A percentile compares a stretch with the other conserved stretches of the same genome.
Evolutionary conservation across 2,888 invertebrate genomes (phyloP).

Genomic region (Apomyelois bistriatella): DNA sequence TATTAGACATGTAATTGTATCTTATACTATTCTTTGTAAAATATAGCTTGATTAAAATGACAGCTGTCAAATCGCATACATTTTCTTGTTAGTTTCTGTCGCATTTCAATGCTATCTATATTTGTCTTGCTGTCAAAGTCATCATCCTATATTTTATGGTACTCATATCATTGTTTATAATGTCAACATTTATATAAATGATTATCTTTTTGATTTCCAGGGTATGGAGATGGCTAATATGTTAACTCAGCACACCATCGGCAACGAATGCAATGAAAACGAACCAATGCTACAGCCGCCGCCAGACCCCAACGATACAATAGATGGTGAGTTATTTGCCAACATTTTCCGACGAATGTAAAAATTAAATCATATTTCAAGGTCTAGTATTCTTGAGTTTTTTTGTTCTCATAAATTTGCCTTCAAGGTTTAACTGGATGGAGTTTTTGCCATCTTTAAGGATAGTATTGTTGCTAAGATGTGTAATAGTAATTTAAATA

Average conservation of each 20-base stretch:
- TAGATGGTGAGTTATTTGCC: conserved; percentile 83
- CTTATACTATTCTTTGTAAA: no score
- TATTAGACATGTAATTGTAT: no score
- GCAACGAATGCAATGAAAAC: conserved; percentile 80
- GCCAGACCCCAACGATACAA: conserved; percentile 85
- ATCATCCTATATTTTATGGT: no score
- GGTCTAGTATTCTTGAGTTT: background rate
- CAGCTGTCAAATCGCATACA: no score
- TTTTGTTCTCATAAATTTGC: no score
- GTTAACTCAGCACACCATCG: conserved; percentile 81
- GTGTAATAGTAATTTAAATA: background rate
- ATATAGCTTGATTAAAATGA: no score
- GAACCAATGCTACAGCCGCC: conserved; percentile 82
- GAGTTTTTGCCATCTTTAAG: background rate
- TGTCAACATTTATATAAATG: background rate
- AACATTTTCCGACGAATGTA: background rate
- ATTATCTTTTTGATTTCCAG: conserved; percentile 53
- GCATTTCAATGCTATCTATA: no score
- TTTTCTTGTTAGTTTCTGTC: no score
- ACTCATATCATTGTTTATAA: no score
- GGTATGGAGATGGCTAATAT: conserved; percentile 83
- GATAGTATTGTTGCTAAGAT: background rate
- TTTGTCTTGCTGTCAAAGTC: no score
- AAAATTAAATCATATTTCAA: background rate
- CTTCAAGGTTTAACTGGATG: background rate